Conservation (phyloP, 2,113 vertebrate genomes). For the Lophius piscatorius region DNA sequence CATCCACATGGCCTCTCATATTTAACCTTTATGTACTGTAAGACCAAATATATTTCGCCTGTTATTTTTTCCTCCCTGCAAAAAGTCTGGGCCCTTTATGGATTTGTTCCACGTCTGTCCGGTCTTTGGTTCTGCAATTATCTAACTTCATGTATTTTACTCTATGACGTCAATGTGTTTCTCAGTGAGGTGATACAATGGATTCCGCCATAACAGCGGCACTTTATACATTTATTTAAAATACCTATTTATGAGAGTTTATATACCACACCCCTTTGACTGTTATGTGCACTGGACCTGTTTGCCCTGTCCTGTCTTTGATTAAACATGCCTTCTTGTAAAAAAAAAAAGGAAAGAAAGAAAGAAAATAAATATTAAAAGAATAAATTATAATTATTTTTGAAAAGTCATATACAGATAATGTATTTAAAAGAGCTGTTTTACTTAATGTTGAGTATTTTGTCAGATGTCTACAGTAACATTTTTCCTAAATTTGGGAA, state of each 20-base stretch:
- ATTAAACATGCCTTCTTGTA: conserved; percentile 68
- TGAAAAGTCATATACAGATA: conserved; percentile 50
- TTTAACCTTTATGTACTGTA: conserved; percentile 43
- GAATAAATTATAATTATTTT: conserved; percentile 63
- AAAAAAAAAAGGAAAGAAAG: conserved; percentile 28
- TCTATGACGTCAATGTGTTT: conserved; percentile 3
- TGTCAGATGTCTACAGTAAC: conserved; percentile 40
- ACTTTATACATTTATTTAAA: too few species aligned
- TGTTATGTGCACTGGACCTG: conserved; percentile 69
- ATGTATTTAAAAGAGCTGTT: conserved; percentile 48
- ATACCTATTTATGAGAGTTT: too few species aligned
- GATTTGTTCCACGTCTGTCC: background rate
- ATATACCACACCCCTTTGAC: too few species aligned
- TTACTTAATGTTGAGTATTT: conserved; percentile 54
- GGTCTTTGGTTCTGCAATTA: conserved; percentile 11
- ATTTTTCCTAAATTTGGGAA: conserved; percentile 34
- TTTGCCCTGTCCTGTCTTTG: conserved; percentile 65
- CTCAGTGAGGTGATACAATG: conserved; percentile 12
- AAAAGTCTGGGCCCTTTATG: background rate
- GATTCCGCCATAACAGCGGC: background rate
- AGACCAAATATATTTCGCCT: conserved; percentile 48
- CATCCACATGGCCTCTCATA: conserved; percentile 43
- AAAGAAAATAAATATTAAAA: conserved; percentile 3
- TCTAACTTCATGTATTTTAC: conserved; percentile 11
- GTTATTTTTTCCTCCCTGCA: background rate